Conservation (phyloP, 2,888 invertebrate species). For the Masnerella sp. region DNA sequence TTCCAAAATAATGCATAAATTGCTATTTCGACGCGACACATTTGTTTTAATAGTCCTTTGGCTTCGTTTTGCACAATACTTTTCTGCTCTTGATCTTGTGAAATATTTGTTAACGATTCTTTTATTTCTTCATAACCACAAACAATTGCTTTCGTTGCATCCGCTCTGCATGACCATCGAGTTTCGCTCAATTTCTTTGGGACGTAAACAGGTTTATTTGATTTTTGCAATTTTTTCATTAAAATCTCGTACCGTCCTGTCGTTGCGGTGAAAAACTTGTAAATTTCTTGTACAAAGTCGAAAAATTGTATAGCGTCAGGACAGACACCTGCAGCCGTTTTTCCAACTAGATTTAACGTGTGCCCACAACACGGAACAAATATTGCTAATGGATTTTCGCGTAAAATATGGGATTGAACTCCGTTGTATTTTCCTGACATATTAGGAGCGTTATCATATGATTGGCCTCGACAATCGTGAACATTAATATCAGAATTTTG, state of each 20-base stretch:
- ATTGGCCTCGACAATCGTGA: constrained; percentile 61
- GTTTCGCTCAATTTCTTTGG: constrained; percentile 56
- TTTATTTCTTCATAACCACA: constrained; percentile 51
- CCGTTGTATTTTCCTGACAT: constrained; percentile 64
- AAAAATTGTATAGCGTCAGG: constrained; percentile 61
- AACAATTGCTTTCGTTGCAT: constrained; percentile 60
- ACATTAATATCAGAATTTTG: constrained; percentile 57
- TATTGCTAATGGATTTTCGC: constrained; percentile 56
- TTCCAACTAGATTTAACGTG: constrained; percentile 62
- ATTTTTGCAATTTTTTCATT: constrained; percentile 21
- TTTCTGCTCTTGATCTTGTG: constrained; percentile 49
- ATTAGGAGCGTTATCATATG: constrained; percentile 64
- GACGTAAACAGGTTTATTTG: constrained; percentile 35
- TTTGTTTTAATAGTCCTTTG: constrained; percentile 53
- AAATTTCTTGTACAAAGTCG: constrained; percentile 60
- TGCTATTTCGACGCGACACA: constrained; percentile 58
- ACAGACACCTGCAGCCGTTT: constrained; percentile 61
- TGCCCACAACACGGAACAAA: constrained; percentile 60
- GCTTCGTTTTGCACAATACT: constrained; percentile 53
- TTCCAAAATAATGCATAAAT: constrained; percentile 69
- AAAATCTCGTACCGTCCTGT: constrained; percentile 43
- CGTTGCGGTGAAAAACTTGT: constrained; percentile 58
- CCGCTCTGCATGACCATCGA: constrained; percentile 61
- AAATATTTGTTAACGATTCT: constrained; percentile 53
- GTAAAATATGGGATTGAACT: constrained; percentile 60